Evolutionary conservation across 2,888 invertebrate genomes (phyloP).

Genomic region (Acrobasis repandana): DNA sequence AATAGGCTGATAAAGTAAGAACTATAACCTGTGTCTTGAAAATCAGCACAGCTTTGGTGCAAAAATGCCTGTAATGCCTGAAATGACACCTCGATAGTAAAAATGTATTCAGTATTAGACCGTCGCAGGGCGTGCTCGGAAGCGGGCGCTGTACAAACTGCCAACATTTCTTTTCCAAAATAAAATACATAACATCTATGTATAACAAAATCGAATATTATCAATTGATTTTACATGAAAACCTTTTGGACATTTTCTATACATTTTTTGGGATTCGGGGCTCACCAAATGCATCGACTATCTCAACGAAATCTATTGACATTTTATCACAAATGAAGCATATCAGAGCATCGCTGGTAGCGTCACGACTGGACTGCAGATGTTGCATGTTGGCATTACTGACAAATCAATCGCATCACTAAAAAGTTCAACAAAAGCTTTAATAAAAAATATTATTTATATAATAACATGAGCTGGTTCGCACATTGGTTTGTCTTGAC

Average conservation of each 20-base stretch:
- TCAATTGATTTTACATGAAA: neutral
- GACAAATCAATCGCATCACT: conserved; percentile 34
- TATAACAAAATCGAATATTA: conserved; percentile 9
- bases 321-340: conserved; percentile 21
- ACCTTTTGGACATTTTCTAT: conserved; percentile 11
- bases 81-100: too few species aligned
- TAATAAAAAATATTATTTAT: conserved; percentile 25
- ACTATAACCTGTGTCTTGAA: too few species aligned
- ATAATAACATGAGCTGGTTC: neutral
- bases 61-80: too few species aligned
- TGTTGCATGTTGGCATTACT: conserved; percentile 37
- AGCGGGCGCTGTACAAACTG: conserved; percentile 5
- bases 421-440: conserved; percentile 44
- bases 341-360: conserved; percentile 24
- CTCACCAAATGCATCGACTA: conserved; percentile 16
- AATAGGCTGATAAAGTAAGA: too few species aligned
- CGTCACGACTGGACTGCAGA: conserved; percentile 38
- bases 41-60: too few species aligned
- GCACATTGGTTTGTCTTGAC: neutral
- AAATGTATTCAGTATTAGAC: neutral
- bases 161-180: conserved; percentile 4
- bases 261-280: conserved; percentile 6
- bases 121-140: neutral
- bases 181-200: conserved; percentile 24
- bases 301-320: conserved; percentile 3